Evolutionary conservation across 2,113 vertebrate species (phyloP).

Genomic region (Megaptera novaeangliae): DNA sequence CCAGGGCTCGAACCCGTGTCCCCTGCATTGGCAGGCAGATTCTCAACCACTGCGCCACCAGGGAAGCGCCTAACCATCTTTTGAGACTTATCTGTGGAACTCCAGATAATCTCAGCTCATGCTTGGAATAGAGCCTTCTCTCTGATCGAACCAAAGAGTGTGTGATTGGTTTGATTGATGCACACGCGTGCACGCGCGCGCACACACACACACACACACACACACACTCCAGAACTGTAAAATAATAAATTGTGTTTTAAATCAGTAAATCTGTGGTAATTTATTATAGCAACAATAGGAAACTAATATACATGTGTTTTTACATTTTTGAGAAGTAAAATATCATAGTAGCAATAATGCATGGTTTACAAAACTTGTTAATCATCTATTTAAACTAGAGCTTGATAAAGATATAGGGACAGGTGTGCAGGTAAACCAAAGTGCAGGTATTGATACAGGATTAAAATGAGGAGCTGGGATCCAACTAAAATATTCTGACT

Average conservation of each 20-base stretch:
- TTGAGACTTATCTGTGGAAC: neutral
- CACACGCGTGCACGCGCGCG: fast-evolving
- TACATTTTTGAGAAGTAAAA: conserved; percentile 39
- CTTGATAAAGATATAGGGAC: neutral
- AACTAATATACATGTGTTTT: neutral
- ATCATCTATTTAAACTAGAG: neutral
- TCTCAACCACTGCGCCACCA: too few species aligned
- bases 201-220: too few species aligned
- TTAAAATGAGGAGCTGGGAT: neutral
- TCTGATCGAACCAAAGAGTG: neutral
- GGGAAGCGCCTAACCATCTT: neutral
- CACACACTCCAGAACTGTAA: neutral
- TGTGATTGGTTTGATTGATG: neutral
- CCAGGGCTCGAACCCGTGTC: too few species aligned
- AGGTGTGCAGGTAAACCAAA: neutral
- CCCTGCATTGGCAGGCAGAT: too few species aligned
- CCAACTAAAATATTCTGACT: neutral
- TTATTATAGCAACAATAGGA: neutral
- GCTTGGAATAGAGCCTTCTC: neutral
- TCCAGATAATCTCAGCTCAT: neutral
- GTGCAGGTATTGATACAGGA: neutral
- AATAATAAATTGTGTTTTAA: neutral
- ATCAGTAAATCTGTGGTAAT: neutral
- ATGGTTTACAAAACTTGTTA: neutral
- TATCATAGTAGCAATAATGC: neutral